Base-by-base conservation (phyloP, 2,797 vertebrate genomes). In the Muscicapa striata region DNA sequence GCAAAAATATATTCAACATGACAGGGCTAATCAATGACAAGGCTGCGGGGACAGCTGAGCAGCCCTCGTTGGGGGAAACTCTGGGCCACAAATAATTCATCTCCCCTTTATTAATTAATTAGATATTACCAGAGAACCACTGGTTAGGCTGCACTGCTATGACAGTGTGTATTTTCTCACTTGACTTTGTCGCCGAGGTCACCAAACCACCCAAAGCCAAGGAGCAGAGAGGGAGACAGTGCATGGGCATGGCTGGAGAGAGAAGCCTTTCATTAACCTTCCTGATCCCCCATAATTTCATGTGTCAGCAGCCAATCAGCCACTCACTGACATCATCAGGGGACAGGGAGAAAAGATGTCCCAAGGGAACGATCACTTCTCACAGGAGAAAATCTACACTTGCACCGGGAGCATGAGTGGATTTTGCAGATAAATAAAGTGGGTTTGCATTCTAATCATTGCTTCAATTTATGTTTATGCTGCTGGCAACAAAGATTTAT, bases 251-350 rank as follows among this genome's bases (percentile, higher is more conserved):
- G 76, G 90, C 89, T 97, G 59, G 86, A 97, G 81, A 94, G 97
- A 97, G 95, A 97, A 97, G 89, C 91, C 97, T 98, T 97, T 98
- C 96, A 98, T 98, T 98, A 98, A 98, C 98, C 97, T 89, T 43
- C 21, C 80, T 97, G 97, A 91, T 93, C 97, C 90, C 89, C 93
- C 96, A 96, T 98, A 97, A 98, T 98, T 98, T 98, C 95, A 86
- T 48, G 92, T 96, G 96, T 96, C 97, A 98, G 92, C 95, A 97
- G 94, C 97, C 98, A 96, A 98, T 98, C 98, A 98, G 95, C 95
- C 70, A 70, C 94, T 95, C 94, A 69, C 96, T 98, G 98, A 97
- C 97, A 97, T 98, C 97, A 98, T 96, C 98, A 97, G 73, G 90
- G 93, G 94, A 96, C 83, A 75, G 91, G 89, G 87, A 96, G 89